These are phyloP conservation scores for Neocrepidodera transversa DNA, from an alignment of 2,888 invertebrate species.

Conservation along the genomic window DNA sequence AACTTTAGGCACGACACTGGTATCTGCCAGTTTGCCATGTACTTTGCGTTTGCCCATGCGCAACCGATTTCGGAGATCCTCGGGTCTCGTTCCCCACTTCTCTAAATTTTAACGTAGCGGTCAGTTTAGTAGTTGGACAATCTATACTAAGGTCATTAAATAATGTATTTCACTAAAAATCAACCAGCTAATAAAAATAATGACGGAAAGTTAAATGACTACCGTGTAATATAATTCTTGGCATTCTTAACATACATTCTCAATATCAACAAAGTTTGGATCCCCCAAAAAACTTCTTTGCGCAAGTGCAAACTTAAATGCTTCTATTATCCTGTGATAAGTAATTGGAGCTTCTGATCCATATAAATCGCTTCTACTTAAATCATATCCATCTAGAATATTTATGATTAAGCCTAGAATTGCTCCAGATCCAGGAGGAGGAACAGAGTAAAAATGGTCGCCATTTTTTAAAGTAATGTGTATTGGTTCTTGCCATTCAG, in stretches of 20 bases:
- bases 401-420: slow-evolving; percentile 83
- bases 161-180: too few species aligned
- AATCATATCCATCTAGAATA: slow-evolving; percentile 74
- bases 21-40: too few species aligned
- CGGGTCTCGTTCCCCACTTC: too few species aligned
- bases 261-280: slow-evolving; percentile 15
- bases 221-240: too few species aligned
- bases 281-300: slow-evolving; percentile 79
- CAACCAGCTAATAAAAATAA: too few species aligned
- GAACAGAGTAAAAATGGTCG: slow-evolving; percentile 74
- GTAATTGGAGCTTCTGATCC: slow-evolving; percentile 67
- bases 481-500: slow-evolving; percentile 70
- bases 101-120: too few species aligned
- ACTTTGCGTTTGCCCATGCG: too few species aligned
- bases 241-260: slow-evolving; percentile 5
- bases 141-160: too few species aligned
- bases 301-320: slow-evolving; percentile 92
- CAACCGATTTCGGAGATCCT: too few species aligned
- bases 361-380: slow-evolving; percentile 64
- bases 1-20: too few species aligned
- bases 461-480: slow-evolving; percentile 65
- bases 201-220: too few species aligned
- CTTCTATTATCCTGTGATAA: slow-evolving; percentile 89
- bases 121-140: too few species aligned
- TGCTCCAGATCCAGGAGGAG: slow-evolving; percentile 86